Conservation (phyloP, 2,888 invertebrate species). For the Caenorhabditis plicata region DNA sequence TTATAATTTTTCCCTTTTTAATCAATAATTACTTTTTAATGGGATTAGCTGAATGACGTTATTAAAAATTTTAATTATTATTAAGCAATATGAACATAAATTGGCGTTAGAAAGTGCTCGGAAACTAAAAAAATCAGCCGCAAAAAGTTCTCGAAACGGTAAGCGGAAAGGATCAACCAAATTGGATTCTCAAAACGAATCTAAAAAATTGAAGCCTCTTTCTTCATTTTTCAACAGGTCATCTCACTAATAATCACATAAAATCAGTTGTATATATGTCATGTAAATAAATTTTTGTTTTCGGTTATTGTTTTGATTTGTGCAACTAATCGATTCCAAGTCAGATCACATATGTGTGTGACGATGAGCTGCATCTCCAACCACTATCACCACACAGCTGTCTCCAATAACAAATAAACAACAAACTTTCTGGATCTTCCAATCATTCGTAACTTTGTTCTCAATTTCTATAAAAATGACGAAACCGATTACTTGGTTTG, state of each 20-base stretch:
- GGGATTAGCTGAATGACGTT: no score
- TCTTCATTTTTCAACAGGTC: constrained; percentile 19
- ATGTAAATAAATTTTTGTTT: no score
- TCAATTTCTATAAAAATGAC: constrained; percentile 10
- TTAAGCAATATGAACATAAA: constrained; percentile 33
- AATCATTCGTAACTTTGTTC: background rate
- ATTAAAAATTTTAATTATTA: background rate
- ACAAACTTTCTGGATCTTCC: background rate
- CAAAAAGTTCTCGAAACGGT: background rate
- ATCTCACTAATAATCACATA: no score
- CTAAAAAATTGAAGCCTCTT: constrained; percentile 4
- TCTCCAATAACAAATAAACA: background rate
- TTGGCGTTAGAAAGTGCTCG: constrained; percentile 20
- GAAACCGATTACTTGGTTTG: constrained; percentile 18
- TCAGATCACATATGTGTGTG: background rate
- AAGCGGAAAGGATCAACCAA: constrained; percentile 2
- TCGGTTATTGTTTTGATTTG: background rate
- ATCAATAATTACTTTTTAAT: no score
- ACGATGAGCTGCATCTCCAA: no score
- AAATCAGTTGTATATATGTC: no score
- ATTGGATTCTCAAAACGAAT: background rate
- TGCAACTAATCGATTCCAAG: background rate
- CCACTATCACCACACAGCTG: no score
- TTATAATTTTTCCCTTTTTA: no score
- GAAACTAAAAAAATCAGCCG: constrained; percentile 5